A percentile compares a stretch with the other conserved stretches of the same genome.
These are phyloP conservation scores for Listrodromus nycthemerus DNA, from an alignment of 2,888 invertebrate genomes.

Conservation along the genomic window DNA sequence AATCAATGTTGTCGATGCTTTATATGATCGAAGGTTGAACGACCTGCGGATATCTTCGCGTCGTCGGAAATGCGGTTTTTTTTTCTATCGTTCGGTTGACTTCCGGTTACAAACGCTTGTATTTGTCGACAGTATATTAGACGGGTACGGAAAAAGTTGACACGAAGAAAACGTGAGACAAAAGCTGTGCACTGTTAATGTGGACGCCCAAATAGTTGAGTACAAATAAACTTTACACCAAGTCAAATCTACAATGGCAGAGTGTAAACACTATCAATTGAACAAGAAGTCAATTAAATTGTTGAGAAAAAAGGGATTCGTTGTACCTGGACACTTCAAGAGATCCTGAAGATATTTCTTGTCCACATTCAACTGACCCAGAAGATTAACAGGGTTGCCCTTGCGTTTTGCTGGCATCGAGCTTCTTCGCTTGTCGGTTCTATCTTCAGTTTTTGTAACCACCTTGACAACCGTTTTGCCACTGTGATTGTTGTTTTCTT, in stretches of 20 bases:
- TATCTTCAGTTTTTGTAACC: constrained; percentile 27
- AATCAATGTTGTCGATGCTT: background rate
- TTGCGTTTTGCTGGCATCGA: constrained; percentile 61
- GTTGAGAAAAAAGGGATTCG: background rate
- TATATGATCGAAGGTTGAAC: background rate
- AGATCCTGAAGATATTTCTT: constrained; percentile 78
- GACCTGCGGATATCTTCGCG: constrained; percentile 20
- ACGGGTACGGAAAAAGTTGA: too few species aligned
- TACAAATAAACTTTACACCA: too few species aligned
- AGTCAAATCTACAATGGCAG: too few species aligned
- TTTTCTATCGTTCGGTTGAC: background rate
- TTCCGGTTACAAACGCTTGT: background rate
- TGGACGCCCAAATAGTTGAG: too few species aligned
- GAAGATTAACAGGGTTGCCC: constrained; percentile 70
- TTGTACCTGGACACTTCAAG: constrained; percentile 76
- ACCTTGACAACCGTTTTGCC: constrained; percentile 24
- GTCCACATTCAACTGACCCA: constrained; percentile 76
- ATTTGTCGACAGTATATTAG: too few species aligned
- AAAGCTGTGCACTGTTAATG: too few species aligned
- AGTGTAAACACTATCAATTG: too few species aligned
- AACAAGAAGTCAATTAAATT: background rate
- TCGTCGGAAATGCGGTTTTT: background rate
- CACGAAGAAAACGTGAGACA: too few species aligned
- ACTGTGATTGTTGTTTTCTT: constrained; percentile 51
- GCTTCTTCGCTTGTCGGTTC: constrained; percentile 45